Evolutionary conservation across 2,888 invertebrate species (phyloP), one percentile per base, ranked within the genome.

Genomic region (Spialia ferax): DNA sequence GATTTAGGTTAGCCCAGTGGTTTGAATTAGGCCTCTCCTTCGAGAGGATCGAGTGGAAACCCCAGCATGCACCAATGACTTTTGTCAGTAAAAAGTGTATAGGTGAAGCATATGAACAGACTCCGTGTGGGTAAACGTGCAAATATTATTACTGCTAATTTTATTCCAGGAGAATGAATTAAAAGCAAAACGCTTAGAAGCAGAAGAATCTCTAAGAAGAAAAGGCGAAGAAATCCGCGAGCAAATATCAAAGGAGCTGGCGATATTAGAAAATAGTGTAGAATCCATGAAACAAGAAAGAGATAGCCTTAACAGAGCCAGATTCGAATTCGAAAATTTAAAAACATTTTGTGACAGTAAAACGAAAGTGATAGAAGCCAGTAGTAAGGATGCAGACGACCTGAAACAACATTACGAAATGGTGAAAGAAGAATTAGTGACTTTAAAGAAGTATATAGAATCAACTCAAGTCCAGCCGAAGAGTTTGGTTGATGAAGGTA

Each of bases 161-260:
- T 7, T 20, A 56, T 54, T 69, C 23, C 76, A 93, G 93, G 93
- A 93, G 77, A 78, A 84, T 13, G 84, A 74, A 38, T 63, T 93
- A 0, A 89, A 88, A 77, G 60, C 61, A 0, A 88, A 92, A 65
- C 64, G 90, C 1, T 71, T 75, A 1, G 83, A 88, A 74, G 91
- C 91, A 0, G 91, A 91, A 70, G 54, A 81, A 7, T 71, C 80
- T 0, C 74, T 93, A 1, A 78, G 74, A 8, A 75, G 76, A 54
- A 86, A 86, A 50, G 89, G 88, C 45, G 89, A 91, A 64, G 89
- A 89, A 0, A 86, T 93, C 88, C 81, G 86, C 10, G 23, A 45
- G 0, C 88, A 91, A 69, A 89, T 93, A 74, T 77, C 88, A 0
- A 77, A 75, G 18, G 93, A 93, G 71, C 79, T 93, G 1, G 8